Evolutionary conservation across 2,888 invertebrate species (phyloP).

Genomic region (Tenthredo mesomela): DNA sequence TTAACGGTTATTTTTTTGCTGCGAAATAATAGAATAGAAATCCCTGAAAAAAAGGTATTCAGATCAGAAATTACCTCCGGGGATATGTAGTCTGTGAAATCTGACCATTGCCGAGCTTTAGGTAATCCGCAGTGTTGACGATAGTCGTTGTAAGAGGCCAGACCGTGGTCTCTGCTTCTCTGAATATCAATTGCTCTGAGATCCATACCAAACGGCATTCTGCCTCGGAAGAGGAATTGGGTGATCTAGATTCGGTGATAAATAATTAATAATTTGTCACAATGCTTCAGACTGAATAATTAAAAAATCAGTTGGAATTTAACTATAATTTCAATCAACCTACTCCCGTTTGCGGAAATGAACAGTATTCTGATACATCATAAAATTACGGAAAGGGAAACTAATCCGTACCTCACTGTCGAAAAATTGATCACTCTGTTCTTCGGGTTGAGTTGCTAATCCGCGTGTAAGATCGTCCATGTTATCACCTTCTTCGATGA

Average conservation of each 20-base stretch:
- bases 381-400: conserved; percentile 68
- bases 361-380: conserved; percentile 67
- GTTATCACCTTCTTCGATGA: conserved; percentile 83
- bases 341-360: neutral
- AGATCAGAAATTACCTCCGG: conserved; percentile 79
- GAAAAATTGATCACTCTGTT: conserved; percentile 88
- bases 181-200: conserved; percentile 91
- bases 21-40: neutral
- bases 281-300: conserved; percentile 1
- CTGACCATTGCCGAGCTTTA: conserved; percentile 85
- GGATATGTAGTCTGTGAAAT: conserved; percentile 85
- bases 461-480: conserved; percentile 89
- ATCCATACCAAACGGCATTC: conserved; percentile 88
- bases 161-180: conserved; percentile 91
- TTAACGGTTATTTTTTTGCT: neutral
- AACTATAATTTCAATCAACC: too few species aligned
- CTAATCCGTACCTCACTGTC: conserved; percentile 85
- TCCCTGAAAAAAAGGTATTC: neutral
- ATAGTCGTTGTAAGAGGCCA: conserved; percentile 89
- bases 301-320: too few species aligned
- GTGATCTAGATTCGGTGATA: conserved; percentile 80
- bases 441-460: conserved; percentile 87
- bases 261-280: neutral
- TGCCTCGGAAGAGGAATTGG: conserved; percentile 84
- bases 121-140: conserved; percentile 88